Evolutionary conservation across 2,113 vertebrate genomes (phyloP).

Genomic region (Montifringilla adamsi): DNA sequence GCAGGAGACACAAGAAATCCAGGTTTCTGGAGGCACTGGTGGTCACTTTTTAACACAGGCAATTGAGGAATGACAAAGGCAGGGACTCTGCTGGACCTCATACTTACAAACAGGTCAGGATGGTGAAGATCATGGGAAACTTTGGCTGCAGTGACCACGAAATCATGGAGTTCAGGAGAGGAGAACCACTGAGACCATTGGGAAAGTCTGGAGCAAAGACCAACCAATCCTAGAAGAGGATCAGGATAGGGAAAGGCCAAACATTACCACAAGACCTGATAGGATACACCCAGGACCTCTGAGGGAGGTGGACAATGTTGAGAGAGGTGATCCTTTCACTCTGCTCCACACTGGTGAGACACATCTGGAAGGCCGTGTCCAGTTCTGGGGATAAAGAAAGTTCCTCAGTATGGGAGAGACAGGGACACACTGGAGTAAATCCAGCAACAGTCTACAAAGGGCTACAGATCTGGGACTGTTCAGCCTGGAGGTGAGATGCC

Average conservation of each 20-base stretch:
- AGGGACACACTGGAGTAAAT: background rate
- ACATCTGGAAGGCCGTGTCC: background rate
- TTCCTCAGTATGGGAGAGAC: background rate
- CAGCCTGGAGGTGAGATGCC: background rate
- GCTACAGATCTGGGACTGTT: background rate
- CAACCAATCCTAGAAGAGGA: background rate
- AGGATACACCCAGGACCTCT: background rate
- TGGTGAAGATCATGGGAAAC: background rate
- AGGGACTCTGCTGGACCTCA: background rate
- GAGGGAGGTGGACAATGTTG: background rate
- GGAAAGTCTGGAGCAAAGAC: background rate
- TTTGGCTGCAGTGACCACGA: background rate
- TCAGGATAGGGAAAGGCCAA: background rate
- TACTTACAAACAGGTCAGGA: accelerated
- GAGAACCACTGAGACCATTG: background rate
- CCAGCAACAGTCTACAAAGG: background rate
- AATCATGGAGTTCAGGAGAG: background rate
- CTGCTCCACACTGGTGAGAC: background rate
- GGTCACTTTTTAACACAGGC: background rate
- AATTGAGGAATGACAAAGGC: background rate
- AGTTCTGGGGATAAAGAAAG: background rate
- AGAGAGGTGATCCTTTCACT: background rate
- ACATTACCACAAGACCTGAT: background rate
- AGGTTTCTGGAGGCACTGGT: background rate
- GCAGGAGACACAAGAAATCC: background rate